Conservation (phyloP, 1,140 invertebrate species). For the Plutomurus gul region DNA sequence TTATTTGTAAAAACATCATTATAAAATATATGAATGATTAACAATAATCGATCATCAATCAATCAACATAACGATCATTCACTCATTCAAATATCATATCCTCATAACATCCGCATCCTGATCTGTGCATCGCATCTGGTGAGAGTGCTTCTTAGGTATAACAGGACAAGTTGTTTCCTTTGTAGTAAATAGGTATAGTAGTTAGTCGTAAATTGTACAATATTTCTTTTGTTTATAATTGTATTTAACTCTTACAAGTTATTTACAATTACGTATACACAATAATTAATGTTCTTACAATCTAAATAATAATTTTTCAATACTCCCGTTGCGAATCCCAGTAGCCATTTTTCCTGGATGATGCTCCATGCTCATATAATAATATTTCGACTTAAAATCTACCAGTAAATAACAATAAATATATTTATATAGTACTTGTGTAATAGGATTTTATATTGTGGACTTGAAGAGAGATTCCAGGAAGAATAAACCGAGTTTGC, state of each 20-base stretch:
- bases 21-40: slow-evolving; percentile 12
- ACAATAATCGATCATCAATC: background rate
- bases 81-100: background rate
- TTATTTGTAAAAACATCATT: slow-evolving; percentile 35
- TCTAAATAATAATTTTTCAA: slow-evolving; percentile 20
- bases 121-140: background rate
- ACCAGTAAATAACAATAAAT: slow-evolving; percentile 19
- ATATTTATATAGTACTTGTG: slow-evolving; percentile 2
- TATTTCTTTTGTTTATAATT: too few relatives aligned
- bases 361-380: background rate
- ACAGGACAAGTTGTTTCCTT: background rate
- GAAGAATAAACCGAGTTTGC: background rate
- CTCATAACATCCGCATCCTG: background rate
- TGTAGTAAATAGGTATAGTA: background rate
- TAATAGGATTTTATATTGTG: too few relatives aligned
- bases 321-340: slow-evolving; percentile 21
- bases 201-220: too few relatives aligned
- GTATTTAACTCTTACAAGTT: too few relatives aligned
- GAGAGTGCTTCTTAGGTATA: background rate
- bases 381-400: background rate
- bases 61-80: slow-evolving; percentile 18
- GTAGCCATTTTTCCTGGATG: slow-evolving; percentile 13
- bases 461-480: slow-evolving; percentile 10
- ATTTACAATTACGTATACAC: too few relatives aligned
- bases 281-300: background rate